Base-by-base conservation (phyloP, 2,888 invertebrate species). In the Brachyptera putata region DNA sequence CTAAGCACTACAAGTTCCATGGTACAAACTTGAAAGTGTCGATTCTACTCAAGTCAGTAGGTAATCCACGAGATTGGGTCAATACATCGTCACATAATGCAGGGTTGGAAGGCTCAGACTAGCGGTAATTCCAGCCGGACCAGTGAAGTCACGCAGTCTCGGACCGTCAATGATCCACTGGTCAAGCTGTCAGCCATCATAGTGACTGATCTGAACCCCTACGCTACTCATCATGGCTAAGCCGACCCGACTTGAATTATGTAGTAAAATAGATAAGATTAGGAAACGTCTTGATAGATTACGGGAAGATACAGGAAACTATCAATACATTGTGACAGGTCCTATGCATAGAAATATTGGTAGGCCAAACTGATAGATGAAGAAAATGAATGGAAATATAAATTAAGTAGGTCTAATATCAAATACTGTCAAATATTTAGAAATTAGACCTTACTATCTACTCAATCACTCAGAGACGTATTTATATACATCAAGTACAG, bases 211-310 rank as follows among this genome's bases (percentile, higher is more conserved):
- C 53, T 16, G 37, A 53, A 50, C 53, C 53, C 53, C 53, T 53
- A 53, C 53, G 53, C 53, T 36, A 53, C 34, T 53, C 53, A 53
- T 53, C 53, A 53, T 36, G 11, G 49, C 49, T 41, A 18, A 16
- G n/a, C 14, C 41, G 16, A 21, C 41, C 5, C 34, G 7, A n/a
- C n/a, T n/a, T n/a, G n/a, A n/a, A n/a, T n/a, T n/a, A n/a, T n/a
- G n/a, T n/a, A n/a, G n/a, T n/a, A n/a, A n/a, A n/a, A n/a, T n/a
- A n/a, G n/a, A n/a, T n/a, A n/a, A n/a, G n/a, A n/a, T n/a, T n/a
- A n/a, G n/a, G n/a, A n/a, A n/a, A n/a, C n/a, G n/a, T n/a, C n/a
- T n/a, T n/a, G n/a, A n/a, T n/a, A n/a, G n/a, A n/a, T n/a, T n/a
- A n/a, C n/a, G n/a, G n/a, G n/a, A n/a, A n/a, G n/a, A n/a, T n/a